phyloP scores from a whole-genome alignment of 2,113 vertebrate genomes.

The Cyanoliseus patagonus region DNA sequence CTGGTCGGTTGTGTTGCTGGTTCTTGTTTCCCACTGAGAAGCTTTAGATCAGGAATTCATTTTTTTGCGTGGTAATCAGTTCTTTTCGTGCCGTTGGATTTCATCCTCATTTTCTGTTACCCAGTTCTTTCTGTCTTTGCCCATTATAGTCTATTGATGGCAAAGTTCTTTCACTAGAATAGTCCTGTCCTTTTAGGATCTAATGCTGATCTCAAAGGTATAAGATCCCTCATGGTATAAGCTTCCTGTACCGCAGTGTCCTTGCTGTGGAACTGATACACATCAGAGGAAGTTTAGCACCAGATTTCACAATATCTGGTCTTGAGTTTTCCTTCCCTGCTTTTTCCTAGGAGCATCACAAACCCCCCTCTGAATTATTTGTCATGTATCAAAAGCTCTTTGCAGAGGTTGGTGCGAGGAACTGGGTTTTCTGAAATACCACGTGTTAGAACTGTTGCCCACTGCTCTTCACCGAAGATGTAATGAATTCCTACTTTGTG shows the following conservation, averaged over 20 bases:
- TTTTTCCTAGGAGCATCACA: not conserved
- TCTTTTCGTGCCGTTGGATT: not conserved
- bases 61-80: not conserved
- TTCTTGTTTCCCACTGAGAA: not conserved
- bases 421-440: not conserved
- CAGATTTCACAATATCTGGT: not conserved
- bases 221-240: not conserved
- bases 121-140: not conserved
- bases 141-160: not conserved
- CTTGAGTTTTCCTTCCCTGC: not conserved
- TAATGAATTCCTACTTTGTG: not conserved
- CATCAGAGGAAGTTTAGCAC: not conserved
- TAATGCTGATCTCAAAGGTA: not conserved
- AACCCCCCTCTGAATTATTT: not conserved
- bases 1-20: not conserved
- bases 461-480: not conserved
- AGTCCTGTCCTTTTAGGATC: not conserved
- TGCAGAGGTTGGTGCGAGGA: not conserved
- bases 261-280: not conserved
- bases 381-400: not conserved
- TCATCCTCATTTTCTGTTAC: not conserved
- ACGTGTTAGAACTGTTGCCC: not conserved
- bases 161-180: not conserved
- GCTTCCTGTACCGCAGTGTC: accelerated
- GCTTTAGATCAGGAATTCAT: not conserved